These are phyloP conservation scores for Actinostola sp. DNA, from an alignment of 92 coral and sea anemone genomes.

Conservation along the genomic window DNA sequence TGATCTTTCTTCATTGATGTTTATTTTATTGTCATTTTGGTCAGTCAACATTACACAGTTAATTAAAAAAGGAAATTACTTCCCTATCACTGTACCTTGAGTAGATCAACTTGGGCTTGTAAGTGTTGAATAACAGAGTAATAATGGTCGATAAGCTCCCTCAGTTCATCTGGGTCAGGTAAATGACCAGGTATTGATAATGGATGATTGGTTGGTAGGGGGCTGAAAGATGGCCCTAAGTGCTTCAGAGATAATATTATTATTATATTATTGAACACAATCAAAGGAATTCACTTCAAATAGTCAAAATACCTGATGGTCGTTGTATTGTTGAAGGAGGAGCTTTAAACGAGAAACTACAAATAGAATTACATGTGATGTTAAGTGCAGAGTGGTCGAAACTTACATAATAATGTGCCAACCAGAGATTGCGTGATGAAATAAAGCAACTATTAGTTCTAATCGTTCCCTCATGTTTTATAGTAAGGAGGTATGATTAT, in stretches of 20 bases:
- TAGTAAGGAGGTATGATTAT: too few relatives aligned
- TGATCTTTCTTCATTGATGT: too few relatives aligned
- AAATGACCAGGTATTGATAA: conserved; percentile 1
- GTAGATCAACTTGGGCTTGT: conserved; percentile 83
- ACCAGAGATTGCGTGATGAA: too few relatives aligned
- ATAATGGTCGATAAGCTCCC: conserved; percentile 74
- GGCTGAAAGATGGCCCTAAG: not conserved
- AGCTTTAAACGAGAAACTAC: conserved; percentile 66
- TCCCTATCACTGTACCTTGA: too few relatives aligned
- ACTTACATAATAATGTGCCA: too few relatives aligned
- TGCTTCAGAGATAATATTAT: too few relatives aligned
- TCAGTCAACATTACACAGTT: too few relatives aligned
- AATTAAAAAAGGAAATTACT: too few relatives aligned
- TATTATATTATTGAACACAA: not conserved
- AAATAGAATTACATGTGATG: conserved; percentile 2
- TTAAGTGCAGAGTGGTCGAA: not conserved
- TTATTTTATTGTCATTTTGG: too few relatives aligned
- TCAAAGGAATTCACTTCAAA: not conserved
- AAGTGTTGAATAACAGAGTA: conserved; percentile 73
- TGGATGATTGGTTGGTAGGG: conserved; percentile 5
- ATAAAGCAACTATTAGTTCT: too few relatives aligned
- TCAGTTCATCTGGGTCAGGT: conserved; percentile 73
- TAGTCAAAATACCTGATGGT: conserved; percentile 24
- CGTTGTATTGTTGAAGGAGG: conserved; percentile 69
- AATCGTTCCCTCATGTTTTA: too few relatives aligned